Percentiles rank a stretch among this genome's conserved stretches.
These are phyloP conservation scores for Acomys russatus DNA, from an alignment of 2,797 vertebrate species.

Conservation along the genomic window DNA sequence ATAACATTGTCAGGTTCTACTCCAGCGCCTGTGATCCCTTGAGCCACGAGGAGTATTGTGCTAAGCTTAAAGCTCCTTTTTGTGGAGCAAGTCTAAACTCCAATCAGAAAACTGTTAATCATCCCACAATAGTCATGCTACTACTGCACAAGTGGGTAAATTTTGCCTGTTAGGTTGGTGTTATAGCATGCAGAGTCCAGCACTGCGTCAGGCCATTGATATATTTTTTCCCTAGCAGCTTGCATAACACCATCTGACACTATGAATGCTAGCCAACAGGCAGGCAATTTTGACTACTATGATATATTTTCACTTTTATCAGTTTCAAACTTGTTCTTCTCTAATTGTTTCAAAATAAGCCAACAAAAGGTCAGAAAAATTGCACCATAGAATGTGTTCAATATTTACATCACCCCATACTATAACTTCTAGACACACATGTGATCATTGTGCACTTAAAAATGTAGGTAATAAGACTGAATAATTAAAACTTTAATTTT, in stretches of 20 bases:
- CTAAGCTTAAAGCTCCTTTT: not conserved
- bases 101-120: not conserved
- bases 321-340: conserved; percentile 61
- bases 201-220: not conserved
- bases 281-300: not conserved
- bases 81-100: not conserved
- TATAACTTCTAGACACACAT: not conserved
- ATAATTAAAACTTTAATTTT: not conserved
- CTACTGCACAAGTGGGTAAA: not conserved
- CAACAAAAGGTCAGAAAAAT: not conserved
- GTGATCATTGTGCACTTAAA: not conserved
- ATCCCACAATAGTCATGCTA: not conserved
- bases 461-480: not conserved
- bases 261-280: not conserved
- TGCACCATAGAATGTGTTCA: not conserved
- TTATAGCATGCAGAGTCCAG: not conserved
- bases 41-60: not conserved
- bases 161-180: not conserved
- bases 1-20: not conserved
- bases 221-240: not conserved
- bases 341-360: conserved; percentile 40
- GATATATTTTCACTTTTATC: conserved; percentile 46
- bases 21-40: not conserved
- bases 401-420: not conserved
- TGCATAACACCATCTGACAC: not conserved